Evolutionary conservation across 2,797 vertebrate genomes (phyloP), one percentile per base, ranked within the genome.

Genomic region (Carduelis carduelis): DNA sequence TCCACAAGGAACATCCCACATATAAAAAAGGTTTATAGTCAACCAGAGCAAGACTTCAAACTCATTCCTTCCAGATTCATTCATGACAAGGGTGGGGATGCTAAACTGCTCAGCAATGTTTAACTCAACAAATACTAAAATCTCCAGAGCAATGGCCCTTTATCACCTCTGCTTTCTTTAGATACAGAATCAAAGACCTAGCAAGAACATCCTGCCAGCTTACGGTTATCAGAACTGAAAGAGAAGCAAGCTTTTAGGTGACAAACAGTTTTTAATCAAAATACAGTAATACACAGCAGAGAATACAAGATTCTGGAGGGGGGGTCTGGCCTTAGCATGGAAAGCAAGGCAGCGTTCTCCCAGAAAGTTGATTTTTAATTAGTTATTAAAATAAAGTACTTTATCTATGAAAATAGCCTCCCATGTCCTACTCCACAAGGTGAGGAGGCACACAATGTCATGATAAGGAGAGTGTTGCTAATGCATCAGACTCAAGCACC

Each of bases 11-110:
- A 97, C 98, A 95, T 97, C 98, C 98, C 97, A 98, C 97, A 0
- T 97, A 90, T 97, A 96, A 97, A 98, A 98, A 98, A 98, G 97
- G 96, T 98, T 98, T 98, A 98, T 97, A 96, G 97, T 95, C 95
- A 97, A 95, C 96, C 96, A 89, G 87, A 97, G 90, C 96, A 94
- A 97, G 95, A 97, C 94, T 96, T 97, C 97, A 95, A 96, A 96
- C 97, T 98, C 97, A 97, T 98, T 98, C 96, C 96, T 98, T 97
- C 96, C 96, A 97, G 96, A 96, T 96, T 98, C 97, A 98, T 98
- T 98, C 97, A 97, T 86, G 96, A 92, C 15, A 64, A 97, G 96
- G 97, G 97, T 90, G 95, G 97, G 95, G 97, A 96, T 92, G 89
- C 92, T 95, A 76, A 55, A 24, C 68, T 57, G 66, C 83, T 94